Conservation (phyloP, 1,140 invertebrate species). For the Augochlora pura region DNA sequence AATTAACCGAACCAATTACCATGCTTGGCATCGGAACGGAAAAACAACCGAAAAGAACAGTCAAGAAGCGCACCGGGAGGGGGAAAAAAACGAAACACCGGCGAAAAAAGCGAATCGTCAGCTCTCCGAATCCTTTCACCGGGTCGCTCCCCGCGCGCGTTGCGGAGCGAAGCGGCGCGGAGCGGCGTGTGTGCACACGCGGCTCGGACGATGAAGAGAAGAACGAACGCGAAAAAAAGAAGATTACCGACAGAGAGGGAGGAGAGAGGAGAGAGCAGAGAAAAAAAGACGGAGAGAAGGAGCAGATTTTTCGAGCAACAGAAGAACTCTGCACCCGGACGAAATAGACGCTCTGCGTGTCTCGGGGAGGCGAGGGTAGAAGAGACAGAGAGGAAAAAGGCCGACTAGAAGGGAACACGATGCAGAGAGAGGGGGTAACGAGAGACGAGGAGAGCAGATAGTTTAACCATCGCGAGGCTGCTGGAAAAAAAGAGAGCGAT, state of each 20-base stretch:
- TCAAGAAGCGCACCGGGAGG: too few species aligned
- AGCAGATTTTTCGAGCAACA: constrained; percentile 44
- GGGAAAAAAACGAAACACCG: background rate
- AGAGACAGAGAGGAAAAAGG: constrained; percentile 44
- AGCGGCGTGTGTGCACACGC: background rate
- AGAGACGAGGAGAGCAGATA: background rate
- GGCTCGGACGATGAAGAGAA: background rate
- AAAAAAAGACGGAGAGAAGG: background rate
- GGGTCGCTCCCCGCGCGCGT: background rate
- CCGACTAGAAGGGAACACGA: constrained; percentile 13
- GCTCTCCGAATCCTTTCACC: constrained; percentile 31
- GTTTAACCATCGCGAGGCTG: background rate
- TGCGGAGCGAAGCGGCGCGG: too few species aligned
- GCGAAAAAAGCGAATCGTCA: constrained; percentile 13
- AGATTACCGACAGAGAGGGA: background rate
- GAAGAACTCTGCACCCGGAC: constrained; percentile 55
- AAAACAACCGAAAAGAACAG: background rate
- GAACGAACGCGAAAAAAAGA: too few species aligned
- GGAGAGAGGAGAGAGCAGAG: too few species aligned
- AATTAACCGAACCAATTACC: constrained; percentile 5
- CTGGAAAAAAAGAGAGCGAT: background rate
- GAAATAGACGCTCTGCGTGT: constrained; percentile 49
- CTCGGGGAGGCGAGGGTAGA: constrained; percentile 45
- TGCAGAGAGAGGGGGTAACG: background rate
- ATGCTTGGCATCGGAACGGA: background rate